Percentiles rank a stretch among this genome's conserved stretches.
Conservation (phyloP, 2,888 invertebrate genomes). For the Pheosia gnoma region DNA sequence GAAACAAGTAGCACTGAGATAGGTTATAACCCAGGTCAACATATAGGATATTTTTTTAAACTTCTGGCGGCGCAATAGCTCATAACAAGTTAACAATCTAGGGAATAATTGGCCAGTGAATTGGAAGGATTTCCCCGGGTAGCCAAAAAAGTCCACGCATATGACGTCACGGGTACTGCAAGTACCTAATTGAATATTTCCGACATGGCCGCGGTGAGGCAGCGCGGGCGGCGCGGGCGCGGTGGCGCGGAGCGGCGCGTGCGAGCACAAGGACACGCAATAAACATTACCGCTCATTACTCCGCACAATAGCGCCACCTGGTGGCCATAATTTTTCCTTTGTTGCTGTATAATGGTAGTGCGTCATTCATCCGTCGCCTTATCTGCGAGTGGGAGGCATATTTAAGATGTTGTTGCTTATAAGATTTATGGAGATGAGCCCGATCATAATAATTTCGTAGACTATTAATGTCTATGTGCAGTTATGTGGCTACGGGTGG, state of each 20-base stretch:
- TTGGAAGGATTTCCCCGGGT: too few relatives aligned
- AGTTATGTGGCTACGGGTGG: background rate
- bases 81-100: too few relatives aligned
- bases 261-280: slow-evolving; percentile 5
- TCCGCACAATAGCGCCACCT: slow-evolving; percentile 26
- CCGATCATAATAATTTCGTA: background rate
- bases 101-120: too few relatives aligned
- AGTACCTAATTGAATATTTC: background rate
- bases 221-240: background rate
- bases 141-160: too few relatives aligned
- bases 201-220: too few relatives aligned
- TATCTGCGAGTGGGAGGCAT: slow-evolving; percentile 19
- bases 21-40: too few relatives aligned
- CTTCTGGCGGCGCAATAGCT: too few relatives aligned
- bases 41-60: too few relatives aligned
- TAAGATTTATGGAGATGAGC: background rate
- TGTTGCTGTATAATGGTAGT: slow-evolving; percentile 28
- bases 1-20: too few relatives aligned
- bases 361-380: slow-evolving; percentile 19
- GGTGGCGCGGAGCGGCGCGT: slow-evolving; percentile 11
- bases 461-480: background rate
- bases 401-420: slow-evolving; percentile 22
- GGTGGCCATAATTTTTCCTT: slow-evolving; percentile 32
- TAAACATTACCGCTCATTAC: slow-evolving; percentile 37
- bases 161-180: too few relatives aligned